Percentiles rank a stretch among this genome's conserved stretches.
Evolutionary conservation across 2,797 vertebrate species (phyloP).

Genomic region (Hydrophis major): DNA sequence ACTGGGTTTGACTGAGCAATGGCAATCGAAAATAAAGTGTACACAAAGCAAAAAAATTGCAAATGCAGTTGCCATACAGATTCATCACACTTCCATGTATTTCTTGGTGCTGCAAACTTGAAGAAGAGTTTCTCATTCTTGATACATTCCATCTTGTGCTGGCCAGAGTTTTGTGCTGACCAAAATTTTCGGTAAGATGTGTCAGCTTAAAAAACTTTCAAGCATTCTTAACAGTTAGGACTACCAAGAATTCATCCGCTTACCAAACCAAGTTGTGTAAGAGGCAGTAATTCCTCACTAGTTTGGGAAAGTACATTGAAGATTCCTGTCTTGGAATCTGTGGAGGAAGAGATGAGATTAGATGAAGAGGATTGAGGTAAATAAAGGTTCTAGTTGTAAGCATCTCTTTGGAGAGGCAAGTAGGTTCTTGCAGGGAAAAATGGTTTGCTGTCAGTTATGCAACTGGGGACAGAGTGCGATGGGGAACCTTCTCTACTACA

Average conservation of each 20-base stretch:
- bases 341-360: not conserved
- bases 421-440: not conserved
- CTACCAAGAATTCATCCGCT: not conserved
- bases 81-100: not conserved
- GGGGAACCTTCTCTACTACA: slow-evolving; percentile 26
- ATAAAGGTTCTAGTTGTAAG: not conserved
- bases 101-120: not conserved
- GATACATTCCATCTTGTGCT: not conserved
- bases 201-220: not conserved
- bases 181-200: not conserved
- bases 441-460: not conserved
- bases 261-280: not conserved
- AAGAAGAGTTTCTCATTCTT: not conserved
- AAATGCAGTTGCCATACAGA: not conserved
- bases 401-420: not conserved
- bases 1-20: not conserved
- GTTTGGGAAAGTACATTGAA: not conserved
- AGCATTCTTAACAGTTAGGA: not conserved
- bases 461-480: not conserved
- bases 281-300: not conserved
- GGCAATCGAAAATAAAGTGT: not conserved
- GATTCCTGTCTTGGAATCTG: not conserved
- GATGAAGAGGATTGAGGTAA: not conserved
- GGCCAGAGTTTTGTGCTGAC: not conserved
- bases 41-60: not conserved